Conservation (phyloP, 2,797 vertebrate species). For the Poeciliopsis presidionis region DNA sequence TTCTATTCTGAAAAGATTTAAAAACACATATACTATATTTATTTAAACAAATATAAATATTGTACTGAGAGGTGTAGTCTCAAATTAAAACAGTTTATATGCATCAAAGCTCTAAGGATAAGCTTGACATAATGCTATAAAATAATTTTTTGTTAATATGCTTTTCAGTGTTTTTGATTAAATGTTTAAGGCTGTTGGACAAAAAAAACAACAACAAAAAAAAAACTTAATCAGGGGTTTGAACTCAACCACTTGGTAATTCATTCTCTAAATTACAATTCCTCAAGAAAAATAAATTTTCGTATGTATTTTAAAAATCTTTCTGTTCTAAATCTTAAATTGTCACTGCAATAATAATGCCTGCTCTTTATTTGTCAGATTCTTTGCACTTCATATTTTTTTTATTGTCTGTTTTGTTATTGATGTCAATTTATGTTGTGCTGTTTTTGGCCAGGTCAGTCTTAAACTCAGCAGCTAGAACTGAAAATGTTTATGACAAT, state of each 20-base stretch:
- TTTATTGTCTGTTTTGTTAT: background rate
- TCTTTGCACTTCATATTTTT: background rate
- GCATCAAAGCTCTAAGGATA: background rate
- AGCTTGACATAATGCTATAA: background rate
- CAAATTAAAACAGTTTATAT: background rate
- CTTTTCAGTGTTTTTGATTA: background rate
- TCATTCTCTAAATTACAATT: background rate
- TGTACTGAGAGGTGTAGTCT: background rate
- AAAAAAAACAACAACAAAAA: too few relatives aligned
- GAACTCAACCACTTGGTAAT: background rate
- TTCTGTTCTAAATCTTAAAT: background rate
- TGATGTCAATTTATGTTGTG: background rate
- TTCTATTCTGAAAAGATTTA: background rate
- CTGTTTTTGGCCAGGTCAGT: background rate
- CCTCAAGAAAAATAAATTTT: background rate
- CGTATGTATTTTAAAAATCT: too few relatives aligned
- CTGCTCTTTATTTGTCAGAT: background rate
- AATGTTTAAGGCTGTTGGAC: background rate
- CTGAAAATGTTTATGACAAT: background rate
- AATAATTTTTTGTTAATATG: background rate
- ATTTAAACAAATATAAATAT: background rate
- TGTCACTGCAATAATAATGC: background rate
- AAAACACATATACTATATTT: background rate
- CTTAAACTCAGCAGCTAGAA: background rate
- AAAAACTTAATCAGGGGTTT: background rate